Evolutionary conservation across 2,888 invertebrate genomes (phyloP).

Genomic region (Stegophylla sp.): DNA sequence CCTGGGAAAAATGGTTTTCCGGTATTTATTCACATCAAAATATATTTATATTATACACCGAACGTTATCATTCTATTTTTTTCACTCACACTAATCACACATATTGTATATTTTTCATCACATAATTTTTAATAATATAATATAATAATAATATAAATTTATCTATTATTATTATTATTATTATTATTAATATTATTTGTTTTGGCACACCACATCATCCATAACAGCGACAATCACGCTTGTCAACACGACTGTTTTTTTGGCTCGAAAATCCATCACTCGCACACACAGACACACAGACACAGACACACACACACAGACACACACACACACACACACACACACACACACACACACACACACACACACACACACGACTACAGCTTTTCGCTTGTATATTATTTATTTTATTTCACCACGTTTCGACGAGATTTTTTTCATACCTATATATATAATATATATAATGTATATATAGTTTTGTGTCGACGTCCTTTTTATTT

Average conservation of each 20-base stretch:
- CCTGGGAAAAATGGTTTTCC: constrained; percentile 90
- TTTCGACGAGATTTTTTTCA: constrained; percentile 26
- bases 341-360: constrained; percentile 1
- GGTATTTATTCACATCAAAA: constrained; percentile 69
- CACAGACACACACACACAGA: neutral
- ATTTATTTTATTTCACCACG: constrained; percentile 20
- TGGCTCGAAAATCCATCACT: neutral
- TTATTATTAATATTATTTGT: constrained; percentile 49
- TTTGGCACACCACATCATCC: constrained; percentile 34
- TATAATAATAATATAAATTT: neutral
- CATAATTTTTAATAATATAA: neutral
- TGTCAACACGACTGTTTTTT: constrained; percentile 29
- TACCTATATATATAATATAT: constrained; percentile 9
- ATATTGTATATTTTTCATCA: no score
- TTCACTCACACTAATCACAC: no score
- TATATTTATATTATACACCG: constrained; percentile 60
- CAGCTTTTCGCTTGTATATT: constrained; percentile 36
- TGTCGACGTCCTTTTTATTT: neutral
- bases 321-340: constrained; percentile 1
- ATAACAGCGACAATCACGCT: constrained; percentile 36
- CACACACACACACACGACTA: neutral
- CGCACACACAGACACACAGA: constrained; percentile 1
- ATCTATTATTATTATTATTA: constrained; percentile 10
- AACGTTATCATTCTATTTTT: neutral
- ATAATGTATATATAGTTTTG: neutral